Evolutionary conservation across 2,888 invertebrate species (phyloP), one percentile per base, ranked within the genome.

Genomic region (Chrysodeixis includens): DNA sequence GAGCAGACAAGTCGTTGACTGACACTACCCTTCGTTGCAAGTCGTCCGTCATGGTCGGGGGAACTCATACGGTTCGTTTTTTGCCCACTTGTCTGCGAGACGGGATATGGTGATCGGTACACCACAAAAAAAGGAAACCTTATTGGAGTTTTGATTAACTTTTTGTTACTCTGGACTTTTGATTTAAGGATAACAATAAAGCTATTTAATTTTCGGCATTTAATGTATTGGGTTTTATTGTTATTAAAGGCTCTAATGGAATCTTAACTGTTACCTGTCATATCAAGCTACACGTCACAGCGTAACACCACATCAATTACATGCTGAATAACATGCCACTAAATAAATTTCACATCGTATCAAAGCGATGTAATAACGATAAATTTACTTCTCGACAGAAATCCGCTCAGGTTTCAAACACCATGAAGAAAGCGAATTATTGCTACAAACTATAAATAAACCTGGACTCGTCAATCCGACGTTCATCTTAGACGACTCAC

Each of bases 1-100:
- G 12, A 56, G 10, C 26, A 56, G 40, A 16, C 12, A 66, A 60
- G n/a, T 40, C 8, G 66, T 35, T n/a, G 58, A 75, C 58, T 61
- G 66, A 61, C 40, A 22, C 40, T 40, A 8, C 16, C 22, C 73
- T 49, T 8, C 55, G 35, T 18, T 40, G 26, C 10, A 55, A 55
- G 55, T 46, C 46, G 49, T 40, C 54, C 9, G 46, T 40, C 10
- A 40, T 9, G 46, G 16, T 70, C 40, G 35, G 44, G 51, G 35
- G 64, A 56, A 12, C 46, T 20, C 10, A 26, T 14, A 20, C 30
- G 30, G 30, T 22, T 12, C 18, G 30, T 70, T 71, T 67, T 61
- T 64, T 59, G 12, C 8, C 8, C 66, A 66, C 55, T 61, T 66
- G 51, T 64, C 20, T 32, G 26, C 6, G 9, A 49, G 46, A 49